A percentile compares a stretch with the other conserved stretches of the same genome.
phyloP scores from a whole-genome alignment of 1,140 invertebrate genomes.

The Heliothis virescens region DNA sequence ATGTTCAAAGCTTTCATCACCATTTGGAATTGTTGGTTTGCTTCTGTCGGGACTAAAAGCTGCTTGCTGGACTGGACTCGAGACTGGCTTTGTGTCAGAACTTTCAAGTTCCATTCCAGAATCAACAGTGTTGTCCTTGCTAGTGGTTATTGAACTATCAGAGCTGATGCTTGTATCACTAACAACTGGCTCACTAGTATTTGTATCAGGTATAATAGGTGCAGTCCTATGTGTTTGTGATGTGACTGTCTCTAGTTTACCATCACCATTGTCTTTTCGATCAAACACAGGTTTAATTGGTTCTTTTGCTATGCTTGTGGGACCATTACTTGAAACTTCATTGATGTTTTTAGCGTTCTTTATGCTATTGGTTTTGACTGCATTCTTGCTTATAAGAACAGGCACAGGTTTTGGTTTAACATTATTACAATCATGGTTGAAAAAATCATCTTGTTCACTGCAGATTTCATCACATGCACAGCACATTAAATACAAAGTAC shows the following conservation, averaged over 20 bases:
- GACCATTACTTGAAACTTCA: conserved; percentile 70
- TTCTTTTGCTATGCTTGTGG: conserved; percentile 62
- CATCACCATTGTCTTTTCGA: conserved; percentile 68
- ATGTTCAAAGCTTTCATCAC: conserved; percentile 72
- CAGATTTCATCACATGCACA: conserved; percentile 92
- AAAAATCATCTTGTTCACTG: conserved; percentile 90
- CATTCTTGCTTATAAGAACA: conserved; percentile 80
- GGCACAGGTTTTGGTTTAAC: conserved; percentile 81
- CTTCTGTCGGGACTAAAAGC: conserved; percentile 51
- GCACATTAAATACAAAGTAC: conserved; percentile 91
- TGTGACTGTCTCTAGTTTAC: conserved; percentile 67
- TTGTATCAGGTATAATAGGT: conserved; percentile 50
- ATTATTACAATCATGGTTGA: conserved; percentile 89
- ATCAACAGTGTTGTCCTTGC: conserved; percentile 69
- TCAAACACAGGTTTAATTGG: conserved; percentile 62
- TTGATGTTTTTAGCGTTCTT: conserved; percentile 67
- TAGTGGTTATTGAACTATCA: conserved; percentile 65
- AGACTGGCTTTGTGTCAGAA: conserved; percentile 55
- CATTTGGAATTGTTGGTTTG: conserved; percentile 66
- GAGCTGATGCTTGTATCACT: conserved; percentile 74
- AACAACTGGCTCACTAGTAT: conserved; percentile 63
- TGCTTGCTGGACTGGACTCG: conserved; percentile 59
- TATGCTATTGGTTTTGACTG: conserved; percentile 71
- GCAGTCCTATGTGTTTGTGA: conserved; percentile 55
- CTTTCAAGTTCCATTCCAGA: conserved; percentile 66